phyloP scores from a whole-genome alignment of 2,113 vertebrate species.

The Nannospalax galili region DNA sequence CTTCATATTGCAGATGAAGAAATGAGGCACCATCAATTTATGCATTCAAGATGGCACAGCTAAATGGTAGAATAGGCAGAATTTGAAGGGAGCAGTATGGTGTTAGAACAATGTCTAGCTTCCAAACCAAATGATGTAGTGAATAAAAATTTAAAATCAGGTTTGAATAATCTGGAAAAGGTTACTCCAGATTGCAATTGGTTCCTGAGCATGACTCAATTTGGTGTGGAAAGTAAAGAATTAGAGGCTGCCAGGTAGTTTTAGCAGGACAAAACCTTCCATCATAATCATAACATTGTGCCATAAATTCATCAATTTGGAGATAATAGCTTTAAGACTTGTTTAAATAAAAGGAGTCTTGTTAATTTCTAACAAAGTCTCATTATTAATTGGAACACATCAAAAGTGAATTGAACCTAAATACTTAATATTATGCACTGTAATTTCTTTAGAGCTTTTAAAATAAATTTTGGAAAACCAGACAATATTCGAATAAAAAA shows the following conservation, averaged over 20 bases:
- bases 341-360: background rate
- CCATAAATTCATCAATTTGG: background rate
- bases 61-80: background rate
- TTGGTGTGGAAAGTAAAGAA: background rate
- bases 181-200: background rate
- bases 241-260: background rate
- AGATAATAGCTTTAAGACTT: background rate
- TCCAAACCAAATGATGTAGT: background rate
- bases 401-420: background rate
- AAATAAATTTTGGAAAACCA: background rate
- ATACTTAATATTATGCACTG: background rate
- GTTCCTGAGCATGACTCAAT: fast-evolving
- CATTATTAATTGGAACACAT: background rate
- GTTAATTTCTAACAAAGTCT: background rate
- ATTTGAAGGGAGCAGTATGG: background rate
- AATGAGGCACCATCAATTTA: background rate
- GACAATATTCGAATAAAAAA: background rate
- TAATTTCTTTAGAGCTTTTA: background rate
- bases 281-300: background rate
- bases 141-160: background rate
- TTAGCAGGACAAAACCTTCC: background rate
- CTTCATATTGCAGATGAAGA: background rate
- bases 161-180: background rate
- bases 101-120: background rate
- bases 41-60: background rate